Percentiles rank a stretch among this genome's conserved stretches.
Evolutionary conservation across 2,888 invertebrate genomes (phyloP).

Genomic region (Habroteleia sp.): DNA sequence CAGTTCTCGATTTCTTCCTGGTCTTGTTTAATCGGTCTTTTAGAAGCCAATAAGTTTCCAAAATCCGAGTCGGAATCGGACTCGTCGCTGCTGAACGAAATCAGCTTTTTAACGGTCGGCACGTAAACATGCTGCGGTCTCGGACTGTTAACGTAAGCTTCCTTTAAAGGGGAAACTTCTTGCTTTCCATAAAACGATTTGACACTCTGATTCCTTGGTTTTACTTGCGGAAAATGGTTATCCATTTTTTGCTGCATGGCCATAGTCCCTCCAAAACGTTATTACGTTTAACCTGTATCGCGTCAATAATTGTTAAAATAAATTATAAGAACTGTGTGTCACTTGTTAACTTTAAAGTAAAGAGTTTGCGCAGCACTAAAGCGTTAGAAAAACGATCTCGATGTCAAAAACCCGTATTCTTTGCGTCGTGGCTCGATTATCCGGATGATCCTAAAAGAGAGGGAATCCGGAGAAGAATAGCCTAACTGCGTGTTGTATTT

Average conservation of each 20-base stretch:
- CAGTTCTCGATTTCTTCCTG: slow-evolving; percentile 21
- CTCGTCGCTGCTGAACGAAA: slow-evolving; percentile 76
- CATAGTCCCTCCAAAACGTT: no score
- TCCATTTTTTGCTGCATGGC: slow-evolving; percentile 25
- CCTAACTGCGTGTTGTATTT: no score
- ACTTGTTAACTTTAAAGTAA: no score
- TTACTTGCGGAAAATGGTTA: slow-evolving; percentile 29
- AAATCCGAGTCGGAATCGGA: slow-evolving; percentile 75
- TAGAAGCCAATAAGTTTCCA: slow-evolving; percentile 67
- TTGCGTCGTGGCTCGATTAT: no score
- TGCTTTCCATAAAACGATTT: slow-evolving; percentile 53
- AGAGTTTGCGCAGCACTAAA: no score
- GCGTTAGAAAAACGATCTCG: no score
- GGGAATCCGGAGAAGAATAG: no score
- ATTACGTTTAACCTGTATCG: no score
- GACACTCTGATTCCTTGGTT: background rate
- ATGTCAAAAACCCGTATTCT: no score
- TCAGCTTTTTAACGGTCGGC: slow-evolving; percentile 74
- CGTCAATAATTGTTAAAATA: no score
- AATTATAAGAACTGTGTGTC: no score
- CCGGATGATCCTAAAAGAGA: no score
- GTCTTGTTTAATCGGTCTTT: background rate
- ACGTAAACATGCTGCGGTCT: slow-evolving; percentile 61
- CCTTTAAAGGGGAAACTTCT: slow-evolving; percentile 31
- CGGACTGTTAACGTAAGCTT: background rate